Percentiles rank a stretch among this genome's conserved stretches.
Conservation (phyloP, 2,797 vertebrate genomes). For the Pogoniulus pusillus region DNA sequence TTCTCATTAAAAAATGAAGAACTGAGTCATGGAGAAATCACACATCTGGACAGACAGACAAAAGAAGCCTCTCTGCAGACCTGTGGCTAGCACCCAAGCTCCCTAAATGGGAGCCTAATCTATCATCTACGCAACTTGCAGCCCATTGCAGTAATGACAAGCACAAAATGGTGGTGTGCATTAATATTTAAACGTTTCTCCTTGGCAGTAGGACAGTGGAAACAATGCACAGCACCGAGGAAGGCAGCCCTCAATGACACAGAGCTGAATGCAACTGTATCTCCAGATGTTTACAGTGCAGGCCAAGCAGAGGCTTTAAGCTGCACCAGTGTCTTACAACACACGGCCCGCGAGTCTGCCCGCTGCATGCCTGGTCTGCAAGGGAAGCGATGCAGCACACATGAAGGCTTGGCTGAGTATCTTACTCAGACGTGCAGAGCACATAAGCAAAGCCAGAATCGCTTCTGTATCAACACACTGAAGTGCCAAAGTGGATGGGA, state of each 20-base stretch:
- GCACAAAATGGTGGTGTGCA: constrained; percentile 23
- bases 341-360: not conserved
- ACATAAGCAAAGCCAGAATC: not conserved
- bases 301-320: not conserved
- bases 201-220: not conserved
- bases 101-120: not conserved
- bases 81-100: not conserved
- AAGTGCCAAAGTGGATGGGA: not conserved
- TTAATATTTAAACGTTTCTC: constrained; percentile 46
- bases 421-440: not conserved
- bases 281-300: not conserved
- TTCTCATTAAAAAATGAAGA: constrained; percentile 15
- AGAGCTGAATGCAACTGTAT: not conserved
- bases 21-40: not conserved
- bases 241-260: not conserved
- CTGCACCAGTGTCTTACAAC: not conserved
- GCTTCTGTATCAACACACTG: not conserved
- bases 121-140: not conserved
- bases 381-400: accelerated
- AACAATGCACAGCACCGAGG: not conserved
- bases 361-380: not conserved
- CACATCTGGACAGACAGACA: accelerated
- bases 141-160: not conserved
- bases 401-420: not conserved
- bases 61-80: not conserved